Percentiles rank a stretch among this genome's conserved stretches.
phyloP scores from a whole-genome alignment of 1,140 invertebrate species.

The Sinella curviseta region DNA sequence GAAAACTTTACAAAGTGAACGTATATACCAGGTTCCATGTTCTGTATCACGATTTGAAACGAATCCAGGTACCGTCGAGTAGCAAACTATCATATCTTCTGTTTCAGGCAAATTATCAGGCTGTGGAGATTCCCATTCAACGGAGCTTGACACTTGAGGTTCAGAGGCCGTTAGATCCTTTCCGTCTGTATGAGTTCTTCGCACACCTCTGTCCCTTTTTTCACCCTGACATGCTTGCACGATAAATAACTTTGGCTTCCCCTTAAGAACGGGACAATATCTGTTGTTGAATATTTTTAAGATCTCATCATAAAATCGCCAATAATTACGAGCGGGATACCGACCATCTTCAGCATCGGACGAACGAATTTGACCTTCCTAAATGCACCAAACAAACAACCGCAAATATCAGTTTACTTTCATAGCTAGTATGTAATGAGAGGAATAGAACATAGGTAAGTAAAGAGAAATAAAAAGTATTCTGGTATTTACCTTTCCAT shows the following conservation, averaged over 20 bases:
- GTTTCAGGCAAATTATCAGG: constrained; percentile 20
- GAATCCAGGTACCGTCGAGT: constrained; percentile 43
- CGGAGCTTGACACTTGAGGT: not conserved
- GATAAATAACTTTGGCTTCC: constrained; percentile 56
- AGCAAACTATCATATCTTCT: constrained; percentile 45
- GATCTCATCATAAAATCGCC: constrained; percentile 38
- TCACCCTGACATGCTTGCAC: constrained; percentile 56
- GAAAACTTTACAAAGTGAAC: constrained; percentile 71
- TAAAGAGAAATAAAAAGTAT: too few relatives aligned
- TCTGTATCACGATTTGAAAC: constrained; percentile 42
- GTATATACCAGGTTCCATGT: constrained; percentile 30
- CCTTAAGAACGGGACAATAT: constrained; percentile 49
- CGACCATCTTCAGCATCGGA: constrained; percentile 12
- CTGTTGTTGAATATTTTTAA: constrained; percentile 48
- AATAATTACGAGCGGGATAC: constrained; percentile 23
- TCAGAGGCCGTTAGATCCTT: not conserved
- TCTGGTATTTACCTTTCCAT: constrained; percentile 55
- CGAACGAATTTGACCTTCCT: not conserved
- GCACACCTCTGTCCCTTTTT: constrained; percentile 40
- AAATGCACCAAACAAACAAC: not conserved
- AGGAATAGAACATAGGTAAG: too few relatives aligned
- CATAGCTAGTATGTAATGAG: too few relatives aligned
- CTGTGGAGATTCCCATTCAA: not conserved
- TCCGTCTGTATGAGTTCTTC: constrained; percentile 27
- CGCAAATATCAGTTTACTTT: not conserved